Conservation (phyloP, 2,113 vertebrate genomes). For the Campylomormyrus tamandua region DNA sequence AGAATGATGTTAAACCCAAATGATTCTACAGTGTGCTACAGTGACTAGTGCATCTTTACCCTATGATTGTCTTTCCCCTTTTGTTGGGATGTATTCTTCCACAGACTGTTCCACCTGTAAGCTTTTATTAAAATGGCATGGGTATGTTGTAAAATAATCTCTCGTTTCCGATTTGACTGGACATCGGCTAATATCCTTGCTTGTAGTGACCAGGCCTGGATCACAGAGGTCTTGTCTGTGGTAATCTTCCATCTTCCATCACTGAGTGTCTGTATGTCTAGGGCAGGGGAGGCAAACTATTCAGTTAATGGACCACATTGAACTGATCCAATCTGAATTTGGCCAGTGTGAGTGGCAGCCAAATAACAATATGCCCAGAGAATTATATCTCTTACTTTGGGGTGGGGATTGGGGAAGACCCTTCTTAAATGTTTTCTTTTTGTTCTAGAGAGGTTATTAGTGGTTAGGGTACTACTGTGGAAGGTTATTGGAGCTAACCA, state of each 20-base stretch:
- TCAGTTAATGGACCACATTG: not conserved
- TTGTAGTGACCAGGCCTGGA: not conserved
- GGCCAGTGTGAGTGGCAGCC: not conserved
- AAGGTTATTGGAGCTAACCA: not conserved
- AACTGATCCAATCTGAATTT: not conserved
- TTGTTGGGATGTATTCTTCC: not conserved
- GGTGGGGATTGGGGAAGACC: not conserved
- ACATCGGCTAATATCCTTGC: not conserved
- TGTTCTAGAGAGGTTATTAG: not conserved
- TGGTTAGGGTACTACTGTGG: not conserved
- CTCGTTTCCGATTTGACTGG: not conserved
- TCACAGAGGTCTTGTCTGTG: not conserved
- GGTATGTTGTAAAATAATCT: not conserved
- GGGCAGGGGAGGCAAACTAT: not conserved
- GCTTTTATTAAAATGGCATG: constrained; percentile 6
- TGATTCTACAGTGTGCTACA: not conserved
- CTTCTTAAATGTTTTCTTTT: not conserved
- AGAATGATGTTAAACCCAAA: constrained; percentile 9
- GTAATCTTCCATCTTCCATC: not conserved
- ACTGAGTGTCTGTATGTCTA: not conserved
- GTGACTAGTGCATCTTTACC: not conserved
- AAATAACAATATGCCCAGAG: not conserved
- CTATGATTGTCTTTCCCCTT: not conserved
- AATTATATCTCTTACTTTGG: not conserved
- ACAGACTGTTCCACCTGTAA: not conserved